Conservation (phyloP, 2,888 invertebrate species). For the Ferrisia virgata region DNA sequence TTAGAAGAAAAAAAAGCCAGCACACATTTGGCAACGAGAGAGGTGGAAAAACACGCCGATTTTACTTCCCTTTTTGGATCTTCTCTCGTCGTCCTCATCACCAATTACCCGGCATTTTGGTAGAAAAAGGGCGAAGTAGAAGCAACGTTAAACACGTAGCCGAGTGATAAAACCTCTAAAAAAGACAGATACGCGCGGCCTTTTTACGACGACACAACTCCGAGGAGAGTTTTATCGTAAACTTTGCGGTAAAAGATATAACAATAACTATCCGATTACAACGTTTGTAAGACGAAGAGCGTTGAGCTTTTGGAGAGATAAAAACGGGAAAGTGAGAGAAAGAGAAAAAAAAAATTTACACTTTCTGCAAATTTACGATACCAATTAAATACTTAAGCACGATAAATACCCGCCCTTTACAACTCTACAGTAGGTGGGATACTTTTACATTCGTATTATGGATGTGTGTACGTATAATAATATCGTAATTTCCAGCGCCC, state of each 20-base stretch:
- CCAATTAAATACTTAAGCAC: slow-evolving; percentile 5
- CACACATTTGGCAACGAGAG: not conserved
- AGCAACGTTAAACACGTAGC: not conserved
- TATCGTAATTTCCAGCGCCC: too few species aligned
- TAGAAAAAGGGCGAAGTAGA: not conserved
- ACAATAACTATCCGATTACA: slow-evolving; percentile 44
- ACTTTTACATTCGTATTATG: too few species aligned
- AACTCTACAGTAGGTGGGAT: too few species aligned
- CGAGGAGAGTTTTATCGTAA: not conserved
- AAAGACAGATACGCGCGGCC: not conserved
- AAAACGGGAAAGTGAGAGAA: too few species aligned
- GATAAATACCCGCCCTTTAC: not conserved
- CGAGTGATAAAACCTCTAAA: not conserved
- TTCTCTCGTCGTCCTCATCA: not conserved
- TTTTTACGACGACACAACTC: not conserved
- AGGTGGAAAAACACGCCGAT: not conserved
- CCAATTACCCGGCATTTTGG: not conserved
- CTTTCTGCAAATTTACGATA: slow-evolving; percentile 26
- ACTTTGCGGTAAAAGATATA: slow-evolving; percentile 8
- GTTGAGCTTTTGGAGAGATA: not conserved
- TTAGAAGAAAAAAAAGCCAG: too few species aligned
- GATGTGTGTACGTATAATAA: too few species aligned
- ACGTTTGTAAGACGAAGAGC: not conserved
- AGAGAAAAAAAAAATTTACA: not conserved
- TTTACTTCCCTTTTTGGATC: not conserved